Conservation (phyloP, 2,888 invertebrate species). For the Drosophila fulvimacula region DNA sequence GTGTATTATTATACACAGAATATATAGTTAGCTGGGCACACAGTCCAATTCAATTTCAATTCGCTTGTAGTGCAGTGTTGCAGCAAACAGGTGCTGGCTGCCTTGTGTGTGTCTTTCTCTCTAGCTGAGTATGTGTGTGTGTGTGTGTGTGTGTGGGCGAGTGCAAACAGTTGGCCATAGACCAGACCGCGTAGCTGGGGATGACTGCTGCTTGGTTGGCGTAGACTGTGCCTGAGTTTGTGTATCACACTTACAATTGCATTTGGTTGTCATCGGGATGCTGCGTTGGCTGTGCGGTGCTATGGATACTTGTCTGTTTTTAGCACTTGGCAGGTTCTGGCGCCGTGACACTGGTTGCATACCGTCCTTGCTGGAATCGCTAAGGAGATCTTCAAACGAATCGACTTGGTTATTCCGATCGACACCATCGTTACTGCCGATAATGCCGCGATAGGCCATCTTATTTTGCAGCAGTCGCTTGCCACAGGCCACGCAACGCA, state of each 20-base stretch:
- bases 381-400: constrained; percentile 51
- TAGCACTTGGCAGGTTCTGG: not conserved
- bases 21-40: not conserved
- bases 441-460: constrained; percentile 68
- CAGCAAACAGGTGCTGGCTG: constrained; percentile 19
- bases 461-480: constrained; percentile 1
- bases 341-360: not conserved
- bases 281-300: not conserved
- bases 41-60: not conserved
- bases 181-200: not conserved
- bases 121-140: not conserved
- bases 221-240: not conserved
- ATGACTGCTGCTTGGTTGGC: not conserved
- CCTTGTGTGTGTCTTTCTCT: not conserved
- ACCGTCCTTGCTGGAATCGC: constrained; percentile 13
- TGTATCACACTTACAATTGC: constrained; percentile 31
- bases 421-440: constrained; percentile 34
- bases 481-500: not conserved
- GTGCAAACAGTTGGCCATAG: not conserved
- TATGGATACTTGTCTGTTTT: not conserved
- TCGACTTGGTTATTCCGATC: constrained; percentile 45
- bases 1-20: not conserved
- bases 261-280: not conserved
- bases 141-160: not conserved
- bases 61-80: constrained; percentile 29